Evolutionary conservation across 2,113 vertebrate genomes (phyloP).

Genomic region (Ailuropoda melanoleuca): DNA sequence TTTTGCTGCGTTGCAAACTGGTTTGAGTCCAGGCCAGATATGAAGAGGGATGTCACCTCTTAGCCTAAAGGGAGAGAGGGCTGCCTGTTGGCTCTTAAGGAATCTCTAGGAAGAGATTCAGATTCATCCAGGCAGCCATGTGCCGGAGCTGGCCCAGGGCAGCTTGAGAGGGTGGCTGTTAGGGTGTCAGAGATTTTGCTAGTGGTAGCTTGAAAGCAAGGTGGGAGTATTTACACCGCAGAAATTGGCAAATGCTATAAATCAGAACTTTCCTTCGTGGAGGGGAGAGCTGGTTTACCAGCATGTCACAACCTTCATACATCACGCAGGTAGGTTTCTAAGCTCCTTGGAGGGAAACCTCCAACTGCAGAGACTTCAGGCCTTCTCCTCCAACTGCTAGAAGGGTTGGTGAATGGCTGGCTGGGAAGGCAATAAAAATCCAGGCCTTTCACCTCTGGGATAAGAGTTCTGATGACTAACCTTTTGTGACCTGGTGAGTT

Average conservation of each 20-base stretch:
- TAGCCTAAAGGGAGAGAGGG: background rate
- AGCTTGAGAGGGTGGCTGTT: background rate
- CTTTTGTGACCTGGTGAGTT: background rate
- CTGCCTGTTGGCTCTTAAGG: background rate
- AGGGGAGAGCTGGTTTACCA: background rate
- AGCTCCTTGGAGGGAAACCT: background rate
- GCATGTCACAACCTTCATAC: accelerated
- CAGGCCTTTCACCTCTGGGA: background rate
- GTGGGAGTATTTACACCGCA: background rate
- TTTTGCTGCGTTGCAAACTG: background rate
- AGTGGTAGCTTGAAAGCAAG: background rate
- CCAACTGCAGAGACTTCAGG: background rate
- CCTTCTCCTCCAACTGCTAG: background rate
- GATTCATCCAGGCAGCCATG: background rate
- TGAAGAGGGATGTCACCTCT: background rate
- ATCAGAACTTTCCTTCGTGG: background rate
- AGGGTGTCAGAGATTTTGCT: background rate
- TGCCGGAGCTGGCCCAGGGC: background rate
- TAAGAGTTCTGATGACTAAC: background rate
- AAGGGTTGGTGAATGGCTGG: background rate
- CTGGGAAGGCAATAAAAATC: background rate
- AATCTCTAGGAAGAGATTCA: too few species aligned
- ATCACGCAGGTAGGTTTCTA: background rate
- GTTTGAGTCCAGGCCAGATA: background rate
- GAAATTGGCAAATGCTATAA: background rate